phyloP scores from a whole-genome alignment of 2,797 vertebrate species.

The Emydoidea blandingii region DNA sequence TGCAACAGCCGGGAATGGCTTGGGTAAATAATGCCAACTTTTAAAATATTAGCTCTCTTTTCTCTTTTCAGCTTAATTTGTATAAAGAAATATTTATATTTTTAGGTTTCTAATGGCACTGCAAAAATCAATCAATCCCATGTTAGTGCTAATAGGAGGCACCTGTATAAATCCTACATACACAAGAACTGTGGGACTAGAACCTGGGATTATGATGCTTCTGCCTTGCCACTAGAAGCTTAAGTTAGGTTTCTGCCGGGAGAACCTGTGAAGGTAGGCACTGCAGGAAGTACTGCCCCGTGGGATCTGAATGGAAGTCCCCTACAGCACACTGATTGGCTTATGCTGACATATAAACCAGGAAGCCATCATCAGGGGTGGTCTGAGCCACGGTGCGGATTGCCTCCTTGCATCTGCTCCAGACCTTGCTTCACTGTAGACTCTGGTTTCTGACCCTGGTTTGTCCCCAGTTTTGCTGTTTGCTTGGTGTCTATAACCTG shows the following conservation, averaged over 20 bases:
- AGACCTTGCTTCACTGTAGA: too few species aligned
- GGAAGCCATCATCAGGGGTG: too few species aligned
- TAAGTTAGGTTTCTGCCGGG: neutral
- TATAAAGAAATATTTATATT: neutral
- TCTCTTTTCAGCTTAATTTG: neutral
- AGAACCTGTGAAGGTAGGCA: neutral
- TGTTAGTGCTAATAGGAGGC: neutral
- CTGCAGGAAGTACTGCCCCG: too few species aligned
- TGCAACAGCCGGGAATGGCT: neutral
- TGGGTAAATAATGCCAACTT: neutral
- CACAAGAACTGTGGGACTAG: neutral
- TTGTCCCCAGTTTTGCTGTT: too few species aligned
- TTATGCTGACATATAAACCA: too few species aligned
- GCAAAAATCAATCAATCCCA: neutral
- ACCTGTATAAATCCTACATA: neutral
- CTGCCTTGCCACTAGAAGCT: neutral
- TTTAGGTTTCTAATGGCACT: neutral
- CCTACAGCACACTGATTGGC: too few species aligned
- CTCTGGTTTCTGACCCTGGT: too few species aligned
- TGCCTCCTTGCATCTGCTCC: too few species aligned
- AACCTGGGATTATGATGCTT: neutral
- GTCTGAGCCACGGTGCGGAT: too few species aligned
- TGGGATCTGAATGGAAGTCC: too few species aligned
- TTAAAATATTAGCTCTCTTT: neutral
- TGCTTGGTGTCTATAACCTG: too few species aligned